phyloP scores from a whole-genome alignment of 1,140 invertebrate genomes.

The Galleria mellonella region DNA sequence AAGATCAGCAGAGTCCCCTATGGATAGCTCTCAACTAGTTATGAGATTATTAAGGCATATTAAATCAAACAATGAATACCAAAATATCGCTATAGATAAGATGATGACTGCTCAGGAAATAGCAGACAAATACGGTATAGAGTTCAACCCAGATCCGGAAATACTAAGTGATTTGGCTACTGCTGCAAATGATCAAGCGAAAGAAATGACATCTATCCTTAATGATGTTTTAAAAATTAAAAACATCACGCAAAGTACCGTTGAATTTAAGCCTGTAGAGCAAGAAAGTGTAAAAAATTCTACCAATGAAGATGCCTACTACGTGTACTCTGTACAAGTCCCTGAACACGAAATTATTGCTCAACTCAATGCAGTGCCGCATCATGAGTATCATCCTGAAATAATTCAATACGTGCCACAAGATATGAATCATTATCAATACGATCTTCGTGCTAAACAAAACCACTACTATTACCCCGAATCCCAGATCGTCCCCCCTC shows the following conservation, averaged over 20 bases:
- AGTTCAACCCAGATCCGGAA: conserved; percentile 56
- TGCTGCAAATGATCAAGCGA: conserved; percentile 48
- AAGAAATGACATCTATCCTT: conserved; percentile 46
- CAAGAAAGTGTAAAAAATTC: conserved; percentile 4
- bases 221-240: conserved; percentile 35
- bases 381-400: conserved; percentile 12
- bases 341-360: conserved; percentile 13
- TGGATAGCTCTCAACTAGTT: conserved; percentile 50
- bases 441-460: conserved; percentile 17
- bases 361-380: conserved; percentile 6
- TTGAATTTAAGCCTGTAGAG: conserved; percentile 12
- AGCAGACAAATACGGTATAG: conserved; percentile 57
- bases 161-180: conserved; percentile 47
- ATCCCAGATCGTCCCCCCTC: conserved; percentile 32
- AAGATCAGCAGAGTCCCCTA: conserved; percentile 44
- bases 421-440: conserved; percentile 16
- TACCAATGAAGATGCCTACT: conserved; percentile 12
- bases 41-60: conserved; percentile 59
- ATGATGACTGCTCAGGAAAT: conserved; percentile 69
- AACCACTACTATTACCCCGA: conserved; percentile 31
- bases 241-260: conserved; percentile 19
- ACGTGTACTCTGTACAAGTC: conserved; percentile 13
- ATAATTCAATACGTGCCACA: background rate
- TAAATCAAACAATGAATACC: conserved; percentile 58
- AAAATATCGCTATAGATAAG: conserved; percentile 64